phyloP scores from a whole-genome alignment of 1,140 invertebrate species.

The Drosophila leontia region DNA sequence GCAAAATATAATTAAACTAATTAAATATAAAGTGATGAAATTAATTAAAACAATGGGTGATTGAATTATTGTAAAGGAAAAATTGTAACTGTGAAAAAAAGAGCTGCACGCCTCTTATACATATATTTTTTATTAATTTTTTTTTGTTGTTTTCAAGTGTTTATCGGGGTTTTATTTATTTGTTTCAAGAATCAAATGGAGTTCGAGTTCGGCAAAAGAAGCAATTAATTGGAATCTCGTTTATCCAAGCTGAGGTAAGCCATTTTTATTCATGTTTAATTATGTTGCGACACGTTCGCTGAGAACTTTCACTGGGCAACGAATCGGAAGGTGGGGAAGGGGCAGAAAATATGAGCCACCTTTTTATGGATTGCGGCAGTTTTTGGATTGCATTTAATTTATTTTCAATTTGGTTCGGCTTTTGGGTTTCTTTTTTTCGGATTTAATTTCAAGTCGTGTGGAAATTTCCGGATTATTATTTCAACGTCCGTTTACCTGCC shows the following conservation, averaged over 20 bases:
- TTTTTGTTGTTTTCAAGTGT: constrained; percentile 11
- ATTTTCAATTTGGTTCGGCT: constrained; percentile 23
- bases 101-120: background rate
- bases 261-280: constrained; percentile 20
- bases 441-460: constrained; percentile 2
- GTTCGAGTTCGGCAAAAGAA: constrained; percentile 7
- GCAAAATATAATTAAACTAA: background rate
- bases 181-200: constrained; percentile 40
- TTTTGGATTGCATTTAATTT: constrained; percentile 27
- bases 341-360: constrained; percentile 6
- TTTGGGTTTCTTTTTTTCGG: constrained; percentile 20
- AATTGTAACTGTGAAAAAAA: background rate
- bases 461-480: constrained; percentile 32
- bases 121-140: constrained; percentile 3
- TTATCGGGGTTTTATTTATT: constrained; percentile 1
- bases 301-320: constrained; percentile 39
- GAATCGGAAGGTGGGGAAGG: background rate
- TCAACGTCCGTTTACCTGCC: constrained; percentile 18
- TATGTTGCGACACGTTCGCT: constrained; percentile 37
- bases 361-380: constrained; percentile 6
- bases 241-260: constrained; percentile 31
- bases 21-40: background rate
- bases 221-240: constrained; percentile 28
- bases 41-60: background rate
- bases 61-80: background rate